These are phyloP conservation scores for Ditylenchus dipsaci DNA, from an alignment of 1,140 invertebrate genomes.

Conservation along the genomic window DNA sequence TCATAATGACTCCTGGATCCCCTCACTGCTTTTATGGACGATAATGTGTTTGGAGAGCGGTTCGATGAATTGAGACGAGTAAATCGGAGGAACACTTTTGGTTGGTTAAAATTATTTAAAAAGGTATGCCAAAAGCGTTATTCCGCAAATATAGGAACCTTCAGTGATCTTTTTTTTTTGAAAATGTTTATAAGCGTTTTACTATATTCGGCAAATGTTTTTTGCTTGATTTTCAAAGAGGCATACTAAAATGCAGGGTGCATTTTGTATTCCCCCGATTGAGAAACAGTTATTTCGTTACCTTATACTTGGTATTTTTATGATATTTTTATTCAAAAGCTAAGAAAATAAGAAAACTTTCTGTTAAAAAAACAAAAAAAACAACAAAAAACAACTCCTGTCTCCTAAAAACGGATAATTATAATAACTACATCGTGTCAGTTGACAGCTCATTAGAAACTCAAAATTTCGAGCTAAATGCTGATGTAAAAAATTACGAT, in stretches of 20 bases:
- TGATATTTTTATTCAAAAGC: background rate
- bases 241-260: background rate
- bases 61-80: constrained; percentile 47
- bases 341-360: background rate
- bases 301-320: background rate
- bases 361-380: background rate
- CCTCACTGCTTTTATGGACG: no score
- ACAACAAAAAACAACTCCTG: background rate
- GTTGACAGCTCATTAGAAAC: background rate
- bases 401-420: no score
- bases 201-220: no score
- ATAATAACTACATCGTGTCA: background rate
- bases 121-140: no score
- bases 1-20: background rate
- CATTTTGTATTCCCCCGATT: no score
- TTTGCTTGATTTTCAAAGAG: no score
- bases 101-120: constrained; percentile 6
- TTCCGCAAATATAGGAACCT: no score
- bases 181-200: no score
- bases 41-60: constrained; percentile 38
- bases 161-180: no score
- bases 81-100: constrained; percentile 42
- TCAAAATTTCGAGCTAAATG: background rate
- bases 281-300: no score
- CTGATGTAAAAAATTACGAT: no score